Base-by-base conservation (phyloP, 2,113 vertebrate genomes). In the Crotophaga sulcirostris region DNA sequence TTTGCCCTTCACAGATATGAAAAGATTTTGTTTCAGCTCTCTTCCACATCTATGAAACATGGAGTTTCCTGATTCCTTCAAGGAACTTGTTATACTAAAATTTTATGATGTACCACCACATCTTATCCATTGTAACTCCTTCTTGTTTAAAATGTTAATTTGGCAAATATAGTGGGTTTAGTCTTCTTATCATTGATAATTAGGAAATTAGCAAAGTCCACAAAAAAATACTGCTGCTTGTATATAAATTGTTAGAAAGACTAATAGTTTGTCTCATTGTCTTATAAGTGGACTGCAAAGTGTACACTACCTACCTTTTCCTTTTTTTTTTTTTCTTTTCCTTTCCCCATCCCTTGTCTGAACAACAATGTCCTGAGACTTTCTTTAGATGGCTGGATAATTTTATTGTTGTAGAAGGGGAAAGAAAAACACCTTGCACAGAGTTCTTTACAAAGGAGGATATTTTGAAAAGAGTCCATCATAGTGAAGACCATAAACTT, bases 271-370 rank as follows among this genome's bases (percentile, higher is more conserved):
- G 4, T 13, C 25, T 81, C 17, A 38, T 58, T 11, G 38, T 34
- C 8, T 42, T 44, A 78, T 12, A 5, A 52, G 16, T 2, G 0
- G 9, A 36, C 3, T 56, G 23, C 80, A 59, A 85, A 12, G 4
- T 36, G 1, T 40, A n/a, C 1, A 45, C 17, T 40, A 12, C 7
- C n/a, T 40, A 24, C 4, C 3, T 24, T 28, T 6, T 59, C n/a
- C 10, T n/a, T 7, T 11, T 13, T 7, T 6, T 2, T 4, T 6
- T 13, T 31, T 10, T 9, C 31, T 31, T 20, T 25, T 49, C 11
- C 34, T 34, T 33, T 8, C 28, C 18, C 14, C 13, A 7, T 9
- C 47, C 13, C 7, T 6, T 25, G 1, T 1, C 2, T 70, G 16
- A 93, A 34, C 1, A 36, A 15, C 1, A 16, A 78, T 67, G 3